These are phyloP conservation scores for Acanthis flammea DNA, from an alignment of 2,797 vertebrate genomes.

Conservation along the genomic window DNA sequence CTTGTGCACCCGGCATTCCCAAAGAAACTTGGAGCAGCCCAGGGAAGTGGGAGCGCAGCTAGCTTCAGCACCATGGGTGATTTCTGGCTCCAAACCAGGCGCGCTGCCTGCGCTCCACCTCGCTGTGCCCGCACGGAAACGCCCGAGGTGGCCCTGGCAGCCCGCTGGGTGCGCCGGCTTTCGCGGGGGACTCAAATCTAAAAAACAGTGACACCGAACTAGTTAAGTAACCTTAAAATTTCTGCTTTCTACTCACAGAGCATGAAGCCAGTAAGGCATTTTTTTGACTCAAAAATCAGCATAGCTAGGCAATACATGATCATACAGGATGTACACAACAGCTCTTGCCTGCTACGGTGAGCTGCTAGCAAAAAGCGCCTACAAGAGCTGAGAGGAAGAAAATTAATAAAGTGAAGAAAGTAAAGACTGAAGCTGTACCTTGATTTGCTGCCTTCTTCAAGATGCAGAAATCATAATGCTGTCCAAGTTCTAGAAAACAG, in stretches of 20 bases:
- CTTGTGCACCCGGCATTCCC: rapidly evolving
- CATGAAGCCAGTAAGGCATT: background rate
- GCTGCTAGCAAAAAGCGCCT: background rate
- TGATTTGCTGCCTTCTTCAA: background rate
- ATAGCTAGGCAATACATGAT: background rate
- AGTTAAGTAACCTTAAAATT: background rate
- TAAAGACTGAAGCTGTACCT: background rate
- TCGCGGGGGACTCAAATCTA: background rate
- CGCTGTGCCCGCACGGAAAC: background rate
- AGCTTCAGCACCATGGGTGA: background rate
- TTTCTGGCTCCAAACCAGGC: rapidly evolving
- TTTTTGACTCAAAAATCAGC: background rate
- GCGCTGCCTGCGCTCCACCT: background rate
- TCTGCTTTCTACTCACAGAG: rapidly evolving
- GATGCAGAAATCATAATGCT: background rate
- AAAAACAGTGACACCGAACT: background rate
- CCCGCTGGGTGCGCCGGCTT: background rate
- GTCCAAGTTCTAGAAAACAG: background rate
- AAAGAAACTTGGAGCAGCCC: background rate
- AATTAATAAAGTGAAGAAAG: background rate
- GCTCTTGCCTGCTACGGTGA: background rate
- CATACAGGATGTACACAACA: background rate
- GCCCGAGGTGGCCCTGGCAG: background rate
- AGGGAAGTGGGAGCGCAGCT: background rate
- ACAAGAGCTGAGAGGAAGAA: background rate